Evolutionary conservation across 2,113 vertebrate genomes (phyloP).

Genomic region (Prinia subflava): DNA sequence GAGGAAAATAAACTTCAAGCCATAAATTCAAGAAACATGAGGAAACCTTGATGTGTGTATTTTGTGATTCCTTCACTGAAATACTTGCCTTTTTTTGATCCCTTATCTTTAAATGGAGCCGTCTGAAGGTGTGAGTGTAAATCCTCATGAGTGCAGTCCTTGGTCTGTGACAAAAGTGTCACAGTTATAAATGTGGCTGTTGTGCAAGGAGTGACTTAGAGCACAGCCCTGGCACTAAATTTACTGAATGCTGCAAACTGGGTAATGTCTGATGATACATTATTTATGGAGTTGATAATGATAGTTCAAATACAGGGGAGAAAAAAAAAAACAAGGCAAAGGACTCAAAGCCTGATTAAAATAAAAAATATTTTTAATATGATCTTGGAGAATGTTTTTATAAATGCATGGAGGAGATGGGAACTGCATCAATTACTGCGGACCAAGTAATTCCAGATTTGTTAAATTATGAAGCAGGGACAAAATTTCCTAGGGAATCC

Average conservation of each 20-base stretch:
- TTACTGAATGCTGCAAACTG: background rate
- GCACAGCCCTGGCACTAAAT: background rate
- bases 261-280: background rate
- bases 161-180: background rate
- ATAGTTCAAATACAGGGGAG: background rate
- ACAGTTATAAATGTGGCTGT: background rate
- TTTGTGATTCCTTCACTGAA: background rate
- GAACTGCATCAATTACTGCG: background rate
- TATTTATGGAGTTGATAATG: background rate
- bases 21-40: background rate
- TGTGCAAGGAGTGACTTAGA: background rate
- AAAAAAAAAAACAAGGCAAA: background rate
- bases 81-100: background rate
- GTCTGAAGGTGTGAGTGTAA: background rate
- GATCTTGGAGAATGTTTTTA: background rate
- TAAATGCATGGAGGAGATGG: background rate
- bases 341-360: background rate
- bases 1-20: background rate
- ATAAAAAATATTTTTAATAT: background rate
- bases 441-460: background rate
- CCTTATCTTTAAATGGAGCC: background rate
- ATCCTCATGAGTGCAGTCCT: background rate
- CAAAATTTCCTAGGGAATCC: background rate
- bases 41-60: background rate
- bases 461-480: background rate